Base-by-base conservation (phyloP, 1,140 invertebrate species). In the Chlorops oryzae region DNA sequence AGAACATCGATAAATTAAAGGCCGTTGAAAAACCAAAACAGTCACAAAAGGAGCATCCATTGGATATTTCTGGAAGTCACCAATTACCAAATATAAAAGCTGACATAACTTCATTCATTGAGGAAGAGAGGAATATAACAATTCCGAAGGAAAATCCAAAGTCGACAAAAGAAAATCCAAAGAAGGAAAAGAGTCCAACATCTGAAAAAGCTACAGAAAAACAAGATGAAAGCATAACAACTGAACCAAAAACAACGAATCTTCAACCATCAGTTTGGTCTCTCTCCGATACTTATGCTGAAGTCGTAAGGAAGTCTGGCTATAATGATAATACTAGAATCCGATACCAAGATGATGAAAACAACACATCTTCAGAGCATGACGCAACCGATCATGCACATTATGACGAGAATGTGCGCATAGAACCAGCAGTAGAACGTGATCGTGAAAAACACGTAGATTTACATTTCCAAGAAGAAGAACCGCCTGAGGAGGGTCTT, bases 291-390 rank as follows among this genome's bases (percentile, higher is more conserved):
- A 70, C 67, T 2, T 70, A 70, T 39, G 67, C 67, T 20, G 66
- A 70, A 57, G 64, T 70, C 6, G 62, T 70, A 13, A 67, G 45
- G 35, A 69, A 70, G 21, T 70, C 67, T 4, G 66, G 66, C 2
- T 63, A 56, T 32, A 43, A 34, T 6, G 52, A 63, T 21, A 63
- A 59, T 21, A 63, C 63, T 6, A 60, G 57, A 23, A 62, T 69
- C 18, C 56, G 56, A 5, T 68, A 68, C 48, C 54, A 58, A 13
- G 51, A 58, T 10, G 28, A 22, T 6, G 47, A 37, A 13, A n/a
- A n/a, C n/a, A n/a, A n/a, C n/a, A n/a, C n/a, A n/a, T n/a, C n/a
- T n/a, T n/a, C 15, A 5, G 39, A 41, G 21, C 15, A 4, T 18
- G 7, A 6, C 17, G 37, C 9, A 13, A 9, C 9, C 9, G 18